A percentile compares a stretch with the other conserved stretches of the same genome.
Conservation (phyloP, 2,888 invertebrate genomes). For the Holacanthella duospinosa region DNA sequence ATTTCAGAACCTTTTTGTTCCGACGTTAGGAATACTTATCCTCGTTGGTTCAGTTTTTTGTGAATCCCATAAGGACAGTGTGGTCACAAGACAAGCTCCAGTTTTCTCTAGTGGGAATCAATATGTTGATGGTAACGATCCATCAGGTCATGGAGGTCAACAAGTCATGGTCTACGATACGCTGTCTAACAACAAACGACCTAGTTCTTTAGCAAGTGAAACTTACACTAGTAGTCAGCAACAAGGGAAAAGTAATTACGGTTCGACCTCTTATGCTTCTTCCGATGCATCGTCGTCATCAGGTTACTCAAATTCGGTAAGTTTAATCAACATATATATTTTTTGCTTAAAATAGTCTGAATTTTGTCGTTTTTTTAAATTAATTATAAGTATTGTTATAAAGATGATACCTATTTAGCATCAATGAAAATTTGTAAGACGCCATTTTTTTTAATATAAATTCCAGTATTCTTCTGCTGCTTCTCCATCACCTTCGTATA, state of each 20-base stretch:
- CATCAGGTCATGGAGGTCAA: neutral
- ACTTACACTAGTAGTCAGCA: neutral
- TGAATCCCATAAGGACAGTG: neutral
- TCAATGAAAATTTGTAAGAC: too few species aligned
- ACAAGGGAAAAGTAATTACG: neutral
- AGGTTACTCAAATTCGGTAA: neutral
- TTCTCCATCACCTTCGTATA: neutral
- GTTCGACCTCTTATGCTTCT: neutral
- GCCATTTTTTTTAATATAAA: neutral
- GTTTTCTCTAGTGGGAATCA: neutral
- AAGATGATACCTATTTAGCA: too few species aligned
- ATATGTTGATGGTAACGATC: neutral
- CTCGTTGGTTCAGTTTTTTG: neutral
- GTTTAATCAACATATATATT: neutral
- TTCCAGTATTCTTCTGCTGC: neutral
- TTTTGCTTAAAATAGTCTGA: too few species aligned
- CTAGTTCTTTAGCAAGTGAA: neutral
- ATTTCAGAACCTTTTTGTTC: too few species aligned
- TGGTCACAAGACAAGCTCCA: neutral
- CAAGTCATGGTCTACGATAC: neutral
- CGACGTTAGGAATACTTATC: neutral
- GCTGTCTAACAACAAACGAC: neutral
- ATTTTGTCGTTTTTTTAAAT: too few species aligned
- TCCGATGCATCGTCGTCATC: neutral
- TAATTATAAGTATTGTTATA: too few species aligned